phyloP scores from a whole-genome alignment of 2,888 invertebrate species.

The Drosophila barbarae region DNA sequence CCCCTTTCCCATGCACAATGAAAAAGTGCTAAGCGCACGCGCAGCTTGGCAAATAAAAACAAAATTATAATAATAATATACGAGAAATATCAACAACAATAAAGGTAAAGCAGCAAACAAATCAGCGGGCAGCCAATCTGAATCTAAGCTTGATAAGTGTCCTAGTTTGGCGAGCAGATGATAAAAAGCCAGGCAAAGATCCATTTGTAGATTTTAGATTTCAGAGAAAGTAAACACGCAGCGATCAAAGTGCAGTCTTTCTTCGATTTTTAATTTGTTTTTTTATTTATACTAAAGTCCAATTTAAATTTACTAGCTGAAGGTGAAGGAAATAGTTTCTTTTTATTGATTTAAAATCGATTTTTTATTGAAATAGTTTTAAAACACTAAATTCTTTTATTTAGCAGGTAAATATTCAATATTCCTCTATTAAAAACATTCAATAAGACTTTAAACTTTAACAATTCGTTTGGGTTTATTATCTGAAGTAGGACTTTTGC shows the following conservation, averaged over 20 bases:
- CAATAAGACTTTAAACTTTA: background rate
- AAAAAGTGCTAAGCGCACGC: slow-evolving; percentile 38
- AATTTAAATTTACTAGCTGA: background rate
- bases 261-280: background rate
- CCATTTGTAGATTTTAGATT: slow-evolving; percentile 1
- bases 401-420: too few relatives aligned
- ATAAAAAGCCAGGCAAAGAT: slow-evolving; percentile 28
- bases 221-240: background rate
- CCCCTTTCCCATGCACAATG: slow-evolving; percentile 5
- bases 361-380: too few relatives aligned
- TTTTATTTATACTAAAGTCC: background rate
- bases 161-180: slow-evolving; percentile 33
- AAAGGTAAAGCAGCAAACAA: slow-evolving; percentile 3
- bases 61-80: slow-evolving; percentile 6
- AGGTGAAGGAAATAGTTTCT: too few relatives aligned
- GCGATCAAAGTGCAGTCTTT: slow-evolving; percentile 19
- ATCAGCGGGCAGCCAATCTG: background rate
- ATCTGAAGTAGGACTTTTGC: too few relatives aligned
- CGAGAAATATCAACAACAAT: slow-evolving; percentile 11
- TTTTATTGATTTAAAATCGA: too few relatives aligned
- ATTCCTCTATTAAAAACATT: too few relatives aligned
- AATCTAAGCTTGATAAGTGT: slow-evolving; percentile 21
- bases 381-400: too few relatives aligned
- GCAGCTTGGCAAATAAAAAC: slow-evolving; percentile 16
- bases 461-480: too few relatives aligned